phyloP scores from a whole-genome alignment of 2,797 vertebrate genomes.

The Sylvilagus floridanus region DNA sequence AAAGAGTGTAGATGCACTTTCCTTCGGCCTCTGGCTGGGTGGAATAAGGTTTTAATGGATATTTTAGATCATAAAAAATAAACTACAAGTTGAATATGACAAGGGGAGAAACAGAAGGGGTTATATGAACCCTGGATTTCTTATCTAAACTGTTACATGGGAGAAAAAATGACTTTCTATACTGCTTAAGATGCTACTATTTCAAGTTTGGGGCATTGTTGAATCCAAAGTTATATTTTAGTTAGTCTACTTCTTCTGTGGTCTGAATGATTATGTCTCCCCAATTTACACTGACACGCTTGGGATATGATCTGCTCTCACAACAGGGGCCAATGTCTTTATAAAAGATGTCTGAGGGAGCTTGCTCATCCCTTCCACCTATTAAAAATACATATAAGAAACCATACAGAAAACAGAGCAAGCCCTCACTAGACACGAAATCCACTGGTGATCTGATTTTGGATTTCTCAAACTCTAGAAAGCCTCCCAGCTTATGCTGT shows the following conservation, averaged over 20 bases:
- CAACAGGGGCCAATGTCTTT: not conserved
- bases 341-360: not conserved
- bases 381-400: not conserved
- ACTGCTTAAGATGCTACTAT: not conserved
- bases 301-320: not conserved
- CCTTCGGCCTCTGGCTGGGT: not conserved
- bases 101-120: not conserved
- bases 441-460: not conserved
- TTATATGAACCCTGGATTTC: not conserved
- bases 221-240: constrained; percentile 12
- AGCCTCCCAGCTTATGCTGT: too few relatives aligned
- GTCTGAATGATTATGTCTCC: not conserved
- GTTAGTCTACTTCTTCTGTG: not conserved
- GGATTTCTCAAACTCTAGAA: not conserved
- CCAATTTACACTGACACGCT: not conserved
- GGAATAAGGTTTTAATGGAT: not conserved
- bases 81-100: not conserved
- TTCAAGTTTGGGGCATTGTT: not conserved
- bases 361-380: not conserved
- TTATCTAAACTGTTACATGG: not conserved
- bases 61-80: not conserved
- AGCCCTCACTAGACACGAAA: not conserved
- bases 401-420: not conserved
- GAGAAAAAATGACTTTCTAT: not conserved
- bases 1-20: not conserved